phyloP scores from a whole-genome alignment of 2,888 invertebrate genomes.

The Busseola fusca region DNA sequence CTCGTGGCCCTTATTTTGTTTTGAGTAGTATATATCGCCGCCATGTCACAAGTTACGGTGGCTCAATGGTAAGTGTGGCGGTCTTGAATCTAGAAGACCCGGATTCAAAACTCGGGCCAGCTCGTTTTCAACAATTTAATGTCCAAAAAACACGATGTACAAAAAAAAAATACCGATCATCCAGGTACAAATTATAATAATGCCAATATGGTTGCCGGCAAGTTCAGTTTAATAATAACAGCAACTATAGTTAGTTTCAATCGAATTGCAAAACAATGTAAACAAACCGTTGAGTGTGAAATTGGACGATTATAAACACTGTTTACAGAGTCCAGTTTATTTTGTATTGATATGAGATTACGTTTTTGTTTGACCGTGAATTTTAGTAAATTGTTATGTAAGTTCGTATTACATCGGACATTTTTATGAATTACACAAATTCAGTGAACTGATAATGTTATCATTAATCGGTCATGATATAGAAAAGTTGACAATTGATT shows the following conservation, averaged over 20 bases:
- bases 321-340: slow-evolving; percentile 14
- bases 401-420: neutral
- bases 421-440: neutral
- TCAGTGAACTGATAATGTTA: neutral
- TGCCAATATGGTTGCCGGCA: neutral
- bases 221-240: neutral
- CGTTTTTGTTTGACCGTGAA: slow-evolving; percentile 13
- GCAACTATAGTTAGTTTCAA: slow-evolving; percentile 9
- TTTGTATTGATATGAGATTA: slow-evolving; percentile 16
- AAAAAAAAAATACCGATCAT: too few species aligned
- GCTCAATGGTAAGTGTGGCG: too few species aligned
- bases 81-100: too few species aligned
- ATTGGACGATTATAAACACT: slow-evolving; percentile 16
- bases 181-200: too few species aligned
- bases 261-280: slow-evolving; percentile 16
- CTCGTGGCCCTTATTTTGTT: too few species aligned
- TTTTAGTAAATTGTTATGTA: slow-evolving; percentile 2
- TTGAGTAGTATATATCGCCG: too few species aligned
- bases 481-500: neutral
- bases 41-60: too few species aligned
- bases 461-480: neutral
- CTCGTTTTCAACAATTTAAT: too few species aligned
- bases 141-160: too few species aligned
- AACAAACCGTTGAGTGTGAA: slow-evolving; percentile 26
- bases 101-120: too few species aligned